Percentiles rank a stretch among this genome's conserved stretches.
Conservation (phyloP, 2,888 invertebrate genomes). For the Deilephila elpenor region DNA sequence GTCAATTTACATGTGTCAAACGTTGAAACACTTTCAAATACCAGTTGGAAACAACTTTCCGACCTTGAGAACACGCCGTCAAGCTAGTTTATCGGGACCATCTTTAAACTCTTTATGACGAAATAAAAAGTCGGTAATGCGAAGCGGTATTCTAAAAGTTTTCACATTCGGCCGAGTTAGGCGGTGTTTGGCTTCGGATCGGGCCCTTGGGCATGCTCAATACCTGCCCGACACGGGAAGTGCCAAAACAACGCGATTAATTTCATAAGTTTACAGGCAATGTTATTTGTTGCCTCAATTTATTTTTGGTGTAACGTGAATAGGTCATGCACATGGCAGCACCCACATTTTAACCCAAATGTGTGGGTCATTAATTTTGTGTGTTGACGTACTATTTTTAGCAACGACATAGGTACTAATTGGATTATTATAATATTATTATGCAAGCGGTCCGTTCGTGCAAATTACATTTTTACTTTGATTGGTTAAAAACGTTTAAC, state of each 20-base stretch:
- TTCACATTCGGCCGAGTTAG: constrained; percentile 62
- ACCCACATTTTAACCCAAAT: constrained; percentile 3
- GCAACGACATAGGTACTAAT: background rate
- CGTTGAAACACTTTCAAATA: background rate
- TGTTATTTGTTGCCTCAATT: constrained; percentile 48
- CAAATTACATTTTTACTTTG: background rate
- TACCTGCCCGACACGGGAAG: constrained; percentile 54
- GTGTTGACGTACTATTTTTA: background rate
- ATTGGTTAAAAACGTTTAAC: background rate
- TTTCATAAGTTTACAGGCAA: constrained; percentile 61
- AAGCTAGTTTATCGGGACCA: constrained; percentile 16
- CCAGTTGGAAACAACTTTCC: background rate
- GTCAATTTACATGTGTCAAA: background rate
- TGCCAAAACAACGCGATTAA: constrained; percentile 63
- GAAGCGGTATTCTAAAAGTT: constrained; percentile 58
- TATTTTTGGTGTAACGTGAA: background rate
- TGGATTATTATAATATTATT: background rate
- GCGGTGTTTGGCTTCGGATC: constrained; percentile 53
- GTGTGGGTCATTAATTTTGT: background rate
- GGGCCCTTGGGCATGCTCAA: constrained; percentile 50
- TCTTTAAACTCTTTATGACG: constrained; percentile 27
- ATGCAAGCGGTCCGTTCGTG: background rate
- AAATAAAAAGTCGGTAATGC: constrained; percentile 53
- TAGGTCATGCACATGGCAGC: background rate
- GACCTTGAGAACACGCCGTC: constrained; percentile 10